Base-by-base conservation (phyloP, 1,140 invertebrate genomes). In the Cydia strobilella region DNA sequence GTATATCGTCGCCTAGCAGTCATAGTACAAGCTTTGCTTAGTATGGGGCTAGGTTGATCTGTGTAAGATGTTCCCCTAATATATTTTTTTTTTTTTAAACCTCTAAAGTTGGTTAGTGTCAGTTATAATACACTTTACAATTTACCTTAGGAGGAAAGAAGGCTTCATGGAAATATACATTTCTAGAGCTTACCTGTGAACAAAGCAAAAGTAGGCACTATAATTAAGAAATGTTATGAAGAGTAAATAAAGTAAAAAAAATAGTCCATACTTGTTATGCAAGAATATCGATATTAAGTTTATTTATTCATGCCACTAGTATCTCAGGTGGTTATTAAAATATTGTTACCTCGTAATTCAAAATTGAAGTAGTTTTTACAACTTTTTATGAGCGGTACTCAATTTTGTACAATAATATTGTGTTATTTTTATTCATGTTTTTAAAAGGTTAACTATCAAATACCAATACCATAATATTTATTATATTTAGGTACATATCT, bases 171-270 rank as follows among this genome's bases (percentile, higher is more conserved):
- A 59, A 59, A 59, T 23, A 59, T 51, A 59, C 12, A 23, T 59
- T 23, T 23, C 54, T 59, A 4, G 54, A 12, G 54, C 54, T 59
- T 59, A 59, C 54, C 54, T 59, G 54, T 59, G n/a, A 59, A 23
- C 51, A 54, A 23, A 18, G n/a, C 20, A 59, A 23, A 20, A 59
- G 54, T 23, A 12, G 0, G 9, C 54, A 12, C 18, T 59, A 5
- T 23, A 12, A 59, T 23, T 59, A 59, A 23, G 20, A 10, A 59
- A 23, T 23, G 42, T 15, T 45, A 45, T 3, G 12, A 15, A 45
- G 15, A 45, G 7, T 48, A 2, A 48, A 15, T 48, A 48, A 15
- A 48, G 45, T 4, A 48, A 48, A 48, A 48, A 0, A 48, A 15
- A 13, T 48, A 48, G 13, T 1, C 15, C 15, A 48, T 48, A 48